These are phyloP conservation scores for Diploptera punctata DNA, from an alignment of 2,888 invertebrate species.

Conservation along the genomic window DNA sequence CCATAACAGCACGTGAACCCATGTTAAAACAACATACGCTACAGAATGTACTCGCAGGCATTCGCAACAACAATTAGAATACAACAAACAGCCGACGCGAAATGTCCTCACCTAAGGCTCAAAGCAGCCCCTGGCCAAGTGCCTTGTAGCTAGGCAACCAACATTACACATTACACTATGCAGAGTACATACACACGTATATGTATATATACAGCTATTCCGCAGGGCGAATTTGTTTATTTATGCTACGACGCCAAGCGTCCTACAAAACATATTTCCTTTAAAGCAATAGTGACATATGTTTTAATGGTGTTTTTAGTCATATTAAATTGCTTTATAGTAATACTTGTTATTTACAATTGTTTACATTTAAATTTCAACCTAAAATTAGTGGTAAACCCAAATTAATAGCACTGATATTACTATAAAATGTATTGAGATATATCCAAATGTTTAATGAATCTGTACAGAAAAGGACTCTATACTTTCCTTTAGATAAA, in stretches of 20 bases:
- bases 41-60: constrained; percentile 17
- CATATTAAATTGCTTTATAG: no score
- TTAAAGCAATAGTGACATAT: no score
- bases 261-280: constrained; percentile 18
- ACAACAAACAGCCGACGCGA: constrained; percentile 34
- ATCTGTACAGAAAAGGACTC: no score
- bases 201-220: background rate
- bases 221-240: constrained; percentile 28
- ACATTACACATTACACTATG: constrained; percentile 23
- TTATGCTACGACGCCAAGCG: constrained; percentile 29
- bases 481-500: no score
- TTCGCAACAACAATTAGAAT: constrained; percentile 34
- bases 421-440: no score
- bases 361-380: no score
- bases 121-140: background rate
- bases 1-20: constrained; percentile 3
- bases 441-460: no score
- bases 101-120: constrained; percentile 6
- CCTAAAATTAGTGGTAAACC: no score
- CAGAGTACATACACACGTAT: constrained; percentile 11
- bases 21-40: constrained; percentile 30
- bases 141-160: constrained; percentile 26
- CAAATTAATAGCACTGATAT: no score
- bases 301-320: no score
- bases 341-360: no score